Evolutionary conservation across 2,113 vertebrate species (phyloP), one percentile per base, ranked within the genome.

Genomic region (Stigmatopora argus): DNA sequence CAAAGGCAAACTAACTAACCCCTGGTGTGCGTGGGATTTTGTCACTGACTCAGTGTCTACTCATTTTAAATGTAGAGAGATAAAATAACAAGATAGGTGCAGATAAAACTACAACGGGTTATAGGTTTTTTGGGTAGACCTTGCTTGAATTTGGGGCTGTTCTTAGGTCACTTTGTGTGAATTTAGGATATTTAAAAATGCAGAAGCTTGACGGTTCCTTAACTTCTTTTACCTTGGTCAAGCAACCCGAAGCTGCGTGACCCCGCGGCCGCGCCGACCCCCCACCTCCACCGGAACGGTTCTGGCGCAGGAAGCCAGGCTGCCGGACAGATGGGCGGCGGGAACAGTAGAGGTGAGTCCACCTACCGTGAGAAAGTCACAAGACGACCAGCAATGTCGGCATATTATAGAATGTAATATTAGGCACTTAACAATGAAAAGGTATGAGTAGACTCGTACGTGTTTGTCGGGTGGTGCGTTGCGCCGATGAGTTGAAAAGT

Each of bases 191-290:
- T 31, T 31, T 31, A 31, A 31, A 31, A 31, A 31, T 1, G 26
- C 38, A 41, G 38, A 41, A 41, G 38, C 38, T 3, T 41, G 9
- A 41, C 38, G 6, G 1, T 8, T 7, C 38, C 38, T 41, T 41
- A 7, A 41, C 14, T 1, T 23, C 57, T 17, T 41, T 8, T 1
- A 15, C 35, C 69, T 76, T 79, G 78, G 3, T 78, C 8, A 60
- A 96, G 95, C 58, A 75, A 88, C 52, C 85, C 90, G 4, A 98
- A 93, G 69, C 44, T 83, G 0, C 94, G 94, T 73, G 97, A 99
- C 7, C 49, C 86, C 18, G 90, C 89, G 31, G 78, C 91, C 5
- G 85, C 87, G 0, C 86, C 89, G 5, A 90, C 90, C 0, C 86
- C 92, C 23, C 71, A 61, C 19, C 79, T 78, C 0, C 86, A 92